These are phyloP conservation scores for Leptinotarsa undecemlineata DNA, from an alignment of 1,140 invertebrate species.

Conservation along the genomic window DNA sequence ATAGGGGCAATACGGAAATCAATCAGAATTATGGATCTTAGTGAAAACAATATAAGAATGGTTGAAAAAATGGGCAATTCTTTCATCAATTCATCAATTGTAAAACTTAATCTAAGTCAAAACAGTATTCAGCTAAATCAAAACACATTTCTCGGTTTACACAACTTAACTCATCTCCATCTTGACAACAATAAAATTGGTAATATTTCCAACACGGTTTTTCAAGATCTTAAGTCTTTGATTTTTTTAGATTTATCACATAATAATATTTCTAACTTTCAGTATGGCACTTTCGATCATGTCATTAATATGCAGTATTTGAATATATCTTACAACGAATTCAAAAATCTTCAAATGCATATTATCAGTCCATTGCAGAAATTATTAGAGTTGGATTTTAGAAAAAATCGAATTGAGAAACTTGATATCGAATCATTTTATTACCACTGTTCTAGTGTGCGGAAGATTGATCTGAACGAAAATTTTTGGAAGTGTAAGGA, in stretches of 20 bases:
- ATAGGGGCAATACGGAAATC: background rate
- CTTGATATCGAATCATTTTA: background rate
- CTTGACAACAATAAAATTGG: background rate
- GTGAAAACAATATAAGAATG: constrained; percentile 3
- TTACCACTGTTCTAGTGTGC: background rate
- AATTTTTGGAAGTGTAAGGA: background rate
- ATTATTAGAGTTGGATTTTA: background rate
- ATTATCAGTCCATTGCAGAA: background rate
- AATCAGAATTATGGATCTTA: background rate
- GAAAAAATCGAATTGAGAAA: background rate
- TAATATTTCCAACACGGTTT: background rate
- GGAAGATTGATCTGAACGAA: background rate
- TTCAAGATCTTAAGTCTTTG: background rate
- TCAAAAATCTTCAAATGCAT: background rate
- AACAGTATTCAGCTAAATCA: background rate
- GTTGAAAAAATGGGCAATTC: background rate
- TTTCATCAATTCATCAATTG: background rate
- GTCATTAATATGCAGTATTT: background rate
- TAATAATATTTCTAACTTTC: background rate
- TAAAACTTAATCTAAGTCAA: background rate
- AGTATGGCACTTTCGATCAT: background rate
- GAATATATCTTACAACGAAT: background rate
- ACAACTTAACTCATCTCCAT: background rate
- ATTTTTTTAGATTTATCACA: background rate
- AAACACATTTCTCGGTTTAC: background rate